These are phyloP conservation scores for Sebastes taczanowskii DNA, from an alignment of 2,797 vertebrate species.

Conservation along the genomic window DNA sequence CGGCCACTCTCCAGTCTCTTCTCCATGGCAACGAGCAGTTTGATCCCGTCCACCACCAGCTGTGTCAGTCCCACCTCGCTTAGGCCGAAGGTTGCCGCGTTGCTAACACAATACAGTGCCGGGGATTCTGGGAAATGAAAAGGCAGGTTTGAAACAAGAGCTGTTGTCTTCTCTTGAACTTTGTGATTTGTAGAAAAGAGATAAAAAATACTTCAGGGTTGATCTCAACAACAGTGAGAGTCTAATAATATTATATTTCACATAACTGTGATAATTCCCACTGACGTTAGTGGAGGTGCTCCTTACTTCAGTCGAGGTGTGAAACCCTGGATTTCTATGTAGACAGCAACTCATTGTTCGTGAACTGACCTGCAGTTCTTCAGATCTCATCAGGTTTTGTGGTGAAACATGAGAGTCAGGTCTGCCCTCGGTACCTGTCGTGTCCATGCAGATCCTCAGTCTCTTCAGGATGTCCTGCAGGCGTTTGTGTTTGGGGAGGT, in stretches of 20 bases:
- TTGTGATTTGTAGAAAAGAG: background rate
- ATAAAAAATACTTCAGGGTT: background rate
- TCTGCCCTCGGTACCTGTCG: constrained; percentile 16
- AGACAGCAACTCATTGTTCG: accelerated
- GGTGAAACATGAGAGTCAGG: background rate
- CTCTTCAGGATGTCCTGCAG: constrained; percentile 56
- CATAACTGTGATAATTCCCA: background rate
- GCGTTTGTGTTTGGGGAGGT: constrained; percentile 62
- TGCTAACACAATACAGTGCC: constrained; percentile 48
- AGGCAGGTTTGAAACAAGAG: background rate
- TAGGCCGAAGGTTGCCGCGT: constrained; percentile 70
- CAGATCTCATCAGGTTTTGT: background rate
- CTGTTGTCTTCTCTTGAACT: background rate
- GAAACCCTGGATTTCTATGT: background rate
- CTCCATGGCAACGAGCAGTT: constrained; percentile 79
- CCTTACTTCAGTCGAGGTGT: background rate
- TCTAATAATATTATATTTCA: background rate
- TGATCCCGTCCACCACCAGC: constrained; percentile 80
- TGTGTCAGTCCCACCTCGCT: constrained; percentile 75
- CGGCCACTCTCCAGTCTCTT: constrained; percentile 62
- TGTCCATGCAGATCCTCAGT: constrained; percentile 48
- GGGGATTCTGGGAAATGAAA: constrained; percentile 35
- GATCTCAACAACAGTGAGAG: background rate
- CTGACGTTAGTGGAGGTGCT: background rate
- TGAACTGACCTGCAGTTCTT: background rate